Percentiles rank a stretch among this genome's conserved stretches.
phyloP scores from a whole-genome alignment of 2,888 invertebrate species.

The Miltochrista miniata region DNA sequence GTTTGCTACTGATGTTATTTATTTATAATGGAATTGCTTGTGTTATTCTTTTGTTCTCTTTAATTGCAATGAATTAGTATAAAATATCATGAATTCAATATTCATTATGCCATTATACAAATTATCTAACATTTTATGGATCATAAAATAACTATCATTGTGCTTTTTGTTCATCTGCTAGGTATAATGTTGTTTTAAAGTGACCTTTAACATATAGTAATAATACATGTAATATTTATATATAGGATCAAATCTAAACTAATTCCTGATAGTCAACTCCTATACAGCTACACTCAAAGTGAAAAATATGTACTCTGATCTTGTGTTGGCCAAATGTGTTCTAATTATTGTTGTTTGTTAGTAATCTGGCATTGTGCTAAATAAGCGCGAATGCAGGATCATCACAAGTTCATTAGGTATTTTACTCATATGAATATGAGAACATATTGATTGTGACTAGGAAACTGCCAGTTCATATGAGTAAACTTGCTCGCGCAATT shows the following conservation, averaged over 20 bases:
- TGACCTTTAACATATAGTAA: constrained; percentile 35
- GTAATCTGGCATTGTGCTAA: no score
- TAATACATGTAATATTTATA: constrained; percentile 1
- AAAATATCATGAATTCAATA: constrained; percentile 51
- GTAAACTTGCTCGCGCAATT: no score
- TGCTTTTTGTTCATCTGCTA: constrained; percentile 48
- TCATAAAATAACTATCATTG: constrained; percentile 44
- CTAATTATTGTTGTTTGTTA: no score
- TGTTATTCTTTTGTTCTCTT: constrained; percentile 74
- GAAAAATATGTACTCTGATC: no score
- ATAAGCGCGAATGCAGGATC: no score
- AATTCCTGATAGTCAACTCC: no score
- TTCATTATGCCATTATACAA: constrained; percentile 34
- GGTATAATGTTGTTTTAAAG: constrained; percentile 32
- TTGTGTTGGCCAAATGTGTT: no score
- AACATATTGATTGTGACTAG: no score
- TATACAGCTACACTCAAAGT: no score
- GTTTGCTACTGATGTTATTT: constrained; percentile 80
- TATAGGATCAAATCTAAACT: not conserved
- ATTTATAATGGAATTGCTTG: constrained; percentile 80
- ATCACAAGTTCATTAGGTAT: no score
- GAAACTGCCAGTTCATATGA: no score
- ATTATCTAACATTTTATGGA: constrained; percentile 40
- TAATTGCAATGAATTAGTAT: constrained; percentile 53
- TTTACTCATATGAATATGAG: no score